phyloP scores from a whole-genome alignment of 2,113 vertebrate genomes.

The Meleagris gallopavo region DNA sequence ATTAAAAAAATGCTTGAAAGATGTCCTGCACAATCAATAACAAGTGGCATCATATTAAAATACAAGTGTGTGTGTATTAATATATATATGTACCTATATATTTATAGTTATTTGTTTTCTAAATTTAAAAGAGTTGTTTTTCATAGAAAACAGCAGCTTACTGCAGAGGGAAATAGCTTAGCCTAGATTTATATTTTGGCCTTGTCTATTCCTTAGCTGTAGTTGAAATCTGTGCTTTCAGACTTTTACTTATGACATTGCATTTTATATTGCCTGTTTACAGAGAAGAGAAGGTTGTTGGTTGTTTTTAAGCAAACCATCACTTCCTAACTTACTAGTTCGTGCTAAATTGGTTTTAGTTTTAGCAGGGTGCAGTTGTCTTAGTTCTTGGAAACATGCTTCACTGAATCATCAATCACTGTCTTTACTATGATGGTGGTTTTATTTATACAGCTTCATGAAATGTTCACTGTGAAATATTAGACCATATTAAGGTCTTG shows the following conservation, averaged over 20 bases:
- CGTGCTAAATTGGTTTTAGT: not conserved
- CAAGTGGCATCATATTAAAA: not conserved
- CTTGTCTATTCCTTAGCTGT: not conserved
- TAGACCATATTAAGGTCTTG: not conserved
- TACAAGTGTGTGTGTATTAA: not conserved
- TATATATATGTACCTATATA: too few relatives aligned
- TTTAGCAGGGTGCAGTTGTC: not conserved
- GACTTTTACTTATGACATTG: not conserved
- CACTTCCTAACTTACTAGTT: not conserved
- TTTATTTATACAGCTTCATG: conserved; percentile 19
- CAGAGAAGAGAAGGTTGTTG: not conserved
- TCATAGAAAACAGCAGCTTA: not conserved
- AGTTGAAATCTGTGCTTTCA: not conserved
- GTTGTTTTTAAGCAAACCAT: not conserved
- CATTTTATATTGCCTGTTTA: not conserved
- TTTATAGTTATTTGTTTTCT: not conserved
- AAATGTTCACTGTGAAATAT: not conserved
- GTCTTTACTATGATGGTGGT: not conserved
- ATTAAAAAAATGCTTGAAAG: not conserved
- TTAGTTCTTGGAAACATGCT: not conserved
- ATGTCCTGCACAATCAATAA: not conserved
- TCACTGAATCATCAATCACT: not conserved
- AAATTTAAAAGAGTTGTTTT: not conserved
- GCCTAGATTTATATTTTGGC: not conserved
- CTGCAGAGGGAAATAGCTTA: not conserved